Base-by-base conservation (phyloP, 2,888 invertebrate genomes). In the Vanessa cardui region DNA sequence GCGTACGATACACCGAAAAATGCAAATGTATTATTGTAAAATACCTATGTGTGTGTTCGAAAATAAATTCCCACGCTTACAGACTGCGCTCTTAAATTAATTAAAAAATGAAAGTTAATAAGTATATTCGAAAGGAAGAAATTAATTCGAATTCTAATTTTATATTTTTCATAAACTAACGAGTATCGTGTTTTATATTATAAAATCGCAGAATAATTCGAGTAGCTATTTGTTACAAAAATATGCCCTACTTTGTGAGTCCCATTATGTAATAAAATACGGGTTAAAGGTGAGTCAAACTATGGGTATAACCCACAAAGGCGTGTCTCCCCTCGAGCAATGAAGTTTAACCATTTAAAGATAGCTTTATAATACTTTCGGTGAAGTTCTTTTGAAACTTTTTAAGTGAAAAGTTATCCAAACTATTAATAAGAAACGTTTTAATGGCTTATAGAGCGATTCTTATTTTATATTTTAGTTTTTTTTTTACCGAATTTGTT, bases 271-370 rank as follows among this genome's bases (percentile, higher is more conserved):
- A 65, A 65, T 18, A 5, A 7, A 46, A 45, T 44, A 45, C 44
- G 50, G 33, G 56, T 16, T 56, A 60, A 26, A 52, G 65, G 65
- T 65, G 65, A 65, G 65, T 65, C 65, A 65, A 65, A 31, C 58
- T 39, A 50, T 33, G 65, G 65, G 46, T 68, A 21, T 58, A n/a
- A 62, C 69, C 71, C 64, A 56, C 52, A 69, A 50, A 69, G 62
- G 63, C 66, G 66, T 66, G 62, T 62, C 54, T 62, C 65, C 69
- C 69, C 58, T 39, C 33, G 44, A 59, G 52, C 33, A 62, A 44
- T 56, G 58, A 62, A 69, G 46, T 62, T 62, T 45, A 58, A 50
- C 46, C 58, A 62, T 68, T 68, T 58, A 46, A 18, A n/a, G 33
- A 39, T 39, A 56, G 33, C 18, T 39, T 31, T 56, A 56, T 39